Evolutionary conservation across 2,888 invertebrate species (phyloP).

Genomic region (Apotomis capreana): DNA sequence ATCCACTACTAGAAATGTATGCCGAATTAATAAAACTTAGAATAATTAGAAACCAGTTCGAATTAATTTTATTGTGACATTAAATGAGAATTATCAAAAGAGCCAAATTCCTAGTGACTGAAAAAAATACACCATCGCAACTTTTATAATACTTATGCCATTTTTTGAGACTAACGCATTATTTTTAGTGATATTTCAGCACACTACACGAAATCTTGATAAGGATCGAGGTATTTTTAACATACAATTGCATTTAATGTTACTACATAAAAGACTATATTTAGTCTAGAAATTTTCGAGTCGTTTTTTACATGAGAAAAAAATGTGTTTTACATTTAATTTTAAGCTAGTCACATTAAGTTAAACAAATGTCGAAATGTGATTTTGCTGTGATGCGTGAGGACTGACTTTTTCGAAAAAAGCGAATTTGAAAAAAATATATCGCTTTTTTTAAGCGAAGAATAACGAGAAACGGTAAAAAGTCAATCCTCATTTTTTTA

Average conservation of each 20-base stretch:
- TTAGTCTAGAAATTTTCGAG: constrained; percentile 38
- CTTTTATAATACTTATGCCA: background rate
- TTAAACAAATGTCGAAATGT: constrained; percentile 77
- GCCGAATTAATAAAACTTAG: background rate
- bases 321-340: constrained; percentile 43
- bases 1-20: background rate
- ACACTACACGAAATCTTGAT: background rate
- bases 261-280: constrained; percentile 32
- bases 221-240: constrained; percentile 37
- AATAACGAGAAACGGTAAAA: constrained; percentile 40
- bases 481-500: constrained; percentile 47
- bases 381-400: constrained; percentile 60
- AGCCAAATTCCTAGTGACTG: background rate
- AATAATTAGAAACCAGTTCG: background rate
- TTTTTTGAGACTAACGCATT: background rate
- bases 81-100: background rate
- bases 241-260: constrained; percentile 40
- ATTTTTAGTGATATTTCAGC: background rate
- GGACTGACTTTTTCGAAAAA: constrained; percentile 61
- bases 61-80: background rate
- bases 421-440: constrained; percentile 38
- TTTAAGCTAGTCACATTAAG: constrained; percentile 66
- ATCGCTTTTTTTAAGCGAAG: constrained; percentile 19
- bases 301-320: constrained; percentile 31
- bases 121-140: background rate